These are phyloP conservation scores for Trachelus stipa DNA, from an alignment of 2,888 invertebrate species.

Conservation along the genomic window DNA sequence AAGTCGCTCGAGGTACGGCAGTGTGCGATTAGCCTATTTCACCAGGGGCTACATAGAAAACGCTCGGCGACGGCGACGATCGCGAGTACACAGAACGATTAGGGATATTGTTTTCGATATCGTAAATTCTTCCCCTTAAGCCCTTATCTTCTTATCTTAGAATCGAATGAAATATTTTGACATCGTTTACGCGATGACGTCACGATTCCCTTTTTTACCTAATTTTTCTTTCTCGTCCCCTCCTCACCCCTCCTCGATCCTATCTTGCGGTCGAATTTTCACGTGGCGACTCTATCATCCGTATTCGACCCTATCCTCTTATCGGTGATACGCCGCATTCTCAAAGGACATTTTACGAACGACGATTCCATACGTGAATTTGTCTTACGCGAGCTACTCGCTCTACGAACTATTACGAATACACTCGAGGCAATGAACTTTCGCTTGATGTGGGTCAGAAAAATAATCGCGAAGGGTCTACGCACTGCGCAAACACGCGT, in stretches of 20 bases:
- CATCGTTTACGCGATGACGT: not conserved
- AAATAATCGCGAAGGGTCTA: constrained; percentile 39
- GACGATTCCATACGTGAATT: not conserved
- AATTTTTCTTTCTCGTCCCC: constrained; percentile 3
- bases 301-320: not conserved
- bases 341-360: not conserved
- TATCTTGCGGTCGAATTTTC: constrained; percentile 15
- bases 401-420: constrained; percentile 11
- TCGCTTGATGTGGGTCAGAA: constrained; percentile 59
- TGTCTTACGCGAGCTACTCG: not conserved
- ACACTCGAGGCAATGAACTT: constrained; percentile 58
- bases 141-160: not conserved
- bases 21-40: constrained; percentile 20
- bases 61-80: constrained; percentile 27
- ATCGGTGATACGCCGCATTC: not conserved
- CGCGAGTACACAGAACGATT: not conserved
- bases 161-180: not conserved
- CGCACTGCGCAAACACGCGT: constrained; percentile 19
- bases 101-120: not conserved
- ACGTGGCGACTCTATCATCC: constrained; percentile 6
- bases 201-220: not conserved
- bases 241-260: not conserved
- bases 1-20: not conserved
- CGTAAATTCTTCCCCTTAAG: not conserved
- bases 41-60: constrained; percentile 15